Percentiles rank a stretch among this genome's conserved stretches.
Evolutionary conservation across 2,888 invertebrate genomes (phyloP).

Genomic region (Villa cingulata): DNA sequence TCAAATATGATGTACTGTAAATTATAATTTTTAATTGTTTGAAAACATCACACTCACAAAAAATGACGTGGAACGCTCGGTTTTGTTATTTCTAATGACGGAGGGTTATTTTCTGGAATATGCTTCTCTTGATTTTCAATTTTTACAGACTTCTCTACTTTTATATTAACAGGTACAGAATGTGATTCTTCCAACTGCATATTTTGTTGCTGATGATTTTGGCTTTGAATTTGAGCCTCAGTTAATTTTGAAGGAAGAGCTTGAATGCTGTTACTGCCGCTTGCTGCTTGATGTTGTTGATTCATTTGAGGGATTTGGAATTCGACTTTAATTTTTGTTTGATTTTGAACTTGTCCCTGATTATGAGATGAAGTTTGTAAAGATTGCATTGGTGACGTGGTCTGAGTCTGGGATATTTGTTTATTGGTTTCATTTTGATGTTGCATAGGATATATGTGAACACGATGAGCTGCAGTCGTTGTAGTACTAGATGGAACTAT

Average conservation of each 20-base stretch:
- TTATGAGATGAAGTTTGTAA: too few relatives aligned
- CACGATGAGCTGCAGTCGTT: slow-evolving; percentile 22
- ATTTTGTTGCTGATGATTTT: slow-evolving; percentile 11
- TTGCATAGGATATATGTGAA: slow-evolving; percentile 32
- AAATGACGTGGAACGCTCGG: slow-evolving; percentile 31
- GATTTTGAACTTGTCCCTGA: background rate
- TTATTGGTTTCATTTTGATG: slow-evolving; percentile 18
- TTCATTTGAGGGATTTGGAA: slow-evolving; percentile 12
- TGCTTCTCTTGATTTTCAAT: background rate
- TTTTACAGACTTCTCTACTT: too few relatives aligned
- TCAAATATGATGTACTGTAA: background rate
- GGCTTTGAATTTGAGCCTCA: slow-evolving; percentile 12
- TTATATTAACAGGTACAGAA: too few relatives aligned
- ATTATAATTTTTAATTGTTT: slow-evolving; percentile 12
- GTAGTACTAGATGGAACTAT: slow-evolving; percentile 5
- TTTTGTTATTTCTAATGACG: slow-evolving; percentile 14
- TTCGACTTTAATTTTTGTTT: too few relatives aligned
- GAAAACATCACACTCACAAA: slow-evolving; percentile 38
- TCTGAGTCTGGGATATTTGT: slow-evolving; percentile 8
- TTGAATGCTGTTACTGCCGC: slow-evolving; percentile 5
- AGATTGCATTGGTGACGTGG: slow-evolving; percentile 11
- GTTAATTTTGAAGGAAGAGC: too few relatives aligned
- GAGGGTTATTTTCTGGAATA: slow-evolving; percentile 13
- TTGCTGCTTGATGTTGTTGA: slow-evolving; percentile 12
- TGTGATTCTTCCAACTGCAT: slow-evolving; percentile 5